Base-by-base conservation (phyloP, 1,140 invertebrate species). In the Drosophila kepulauana region DNA sequence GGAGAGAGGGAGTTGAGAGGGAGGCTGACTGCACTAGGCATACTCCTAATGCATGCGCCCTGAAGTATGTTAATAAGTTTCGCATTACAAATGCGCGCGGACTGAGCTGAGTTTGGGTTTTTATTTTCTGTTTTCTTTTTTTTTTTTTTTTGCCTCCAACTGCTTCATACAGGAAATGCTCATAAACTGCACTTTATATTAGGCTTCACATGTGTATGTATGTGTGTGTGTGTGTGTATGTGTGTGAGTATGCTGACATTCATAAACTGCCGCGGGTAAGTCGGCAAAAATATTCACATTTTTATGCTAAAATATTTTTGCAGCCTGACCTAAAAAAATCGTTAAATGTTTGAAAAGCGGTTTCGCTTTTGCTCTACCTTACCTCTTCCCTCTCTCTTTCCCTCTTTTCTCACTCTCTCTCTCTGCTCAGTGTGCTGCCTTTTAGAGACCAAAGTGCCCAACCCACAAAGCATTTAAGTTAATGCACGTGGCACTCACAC, bases 1-100 rank as follows among this genome's bases (percentile, higher is more conserved):
- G 1, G 10, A 41, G 15, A 1, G 33, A 20, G 8, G 15, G 33
- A 20, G 35, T 25, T 25, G 20, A 25, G 20, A 25, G 13, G 5
- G 30, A 13, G 33, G 30, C 3, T 15, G 45, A 8, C n/a, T n/a
- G 51, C 30, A 33, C 28, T 35, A 28, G 57, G 38, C 41, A 41
- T 16, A 75, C 69, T 78, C 49, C 77, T 84, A 84, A 84, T 88
- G 80, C 81, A 78, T 66, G 58, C n/a, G 72, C 43, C 78, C 78
- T 81, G 85, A 88, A 88, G 84, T 84, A 80, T 87, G 85, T 81
- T 88, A 88, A 88, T 88, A 88, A 88, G 85, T 87, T 87, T 81
- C 79, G 76, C 76, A 61, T 76, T 86, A 75, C 59, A 52, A 69
- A 59, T 75, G 78, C 45, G 38, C 13, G 67, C 58, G 64, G 28